phyloP scores from a whole-genome alignment of 1,140 invertebrate species.

The Drosophila oshimai region DNA sequence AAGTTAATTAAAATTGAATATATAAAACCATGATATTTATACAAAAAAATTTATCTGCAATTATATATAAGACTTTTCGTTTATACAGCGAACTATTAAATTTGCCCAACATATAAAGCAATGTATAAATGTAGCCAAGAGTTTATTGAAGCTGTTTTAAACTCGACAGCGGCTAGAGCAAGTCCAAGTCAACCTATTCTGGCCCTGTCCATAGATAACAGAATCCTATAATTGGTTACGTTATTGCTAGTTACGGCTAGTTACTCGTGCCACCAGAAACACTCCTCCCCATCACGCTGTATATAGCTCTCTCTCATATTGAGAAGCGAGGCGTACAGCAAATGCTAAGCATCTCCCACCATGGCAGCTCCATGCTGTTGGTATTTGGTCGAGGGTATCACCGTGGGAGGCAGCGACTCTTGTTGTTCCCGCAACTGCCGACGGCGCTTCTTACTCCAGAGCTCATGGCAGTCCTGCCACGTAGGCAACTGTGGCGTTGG shows the following conservation, averaged over 20 bases:
- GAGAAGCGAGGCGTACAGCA: slow-evolving; percentile 60
- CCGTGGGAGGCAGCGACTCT: slow-evolving; percentile 58
- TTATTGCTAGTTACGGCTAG: slow-evolving; percentile 44
- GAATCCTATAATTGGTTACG: slow-evolving; percentile 25
- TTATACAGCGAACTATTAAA: slow-evolving; percentile 58
- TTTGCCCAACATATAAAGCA: slow-evolving; percentile 49
- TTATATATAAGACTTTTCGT: slow-evolving; percentile 50
- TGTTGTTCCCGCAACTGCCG: slow-evolving; percentile 89
- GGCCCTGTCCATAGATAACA: slow-evolving; percentile 32
- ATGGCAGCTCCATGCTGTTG: slow-evolving; percentile 84
- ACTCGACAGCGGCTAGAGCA: slow-evolving; percentile 51
- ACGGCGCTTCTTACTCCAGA: slow-evolving; percentile 98
- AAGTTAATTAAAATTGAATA: slow-evolving; percentile 10
- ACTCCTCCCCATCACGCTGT: slow-evolving; percentile 46
- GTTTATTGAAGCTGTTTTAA: slow-evolving; percentile 52
- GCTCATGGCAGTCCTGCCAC: slow-evolving; percentile 99
- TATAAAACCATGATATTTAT: slow-evolving; percentile 30
- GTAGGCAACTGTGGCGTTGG: slow-evolving; percentile 92
- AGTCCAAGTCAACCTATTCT: slow-evolving; percentile 50
- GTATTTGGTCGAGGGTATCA: slow-evolving; percentile 68
- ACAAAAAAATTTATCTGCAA: slow-evolving; percentile 30
- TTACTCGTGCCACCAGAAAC: slow-evolving; percentile 66
- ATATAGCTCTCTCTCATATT: slow-evolving; percentile 46
- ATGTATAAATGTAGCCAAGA: slow-evolving; percentile 58
- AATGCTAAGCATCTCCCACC: slow-evolving; percentile 75